Conservation (phyloP, 2,888 invertebrate genomes). For the Agapetus fuscipes region DNA sequence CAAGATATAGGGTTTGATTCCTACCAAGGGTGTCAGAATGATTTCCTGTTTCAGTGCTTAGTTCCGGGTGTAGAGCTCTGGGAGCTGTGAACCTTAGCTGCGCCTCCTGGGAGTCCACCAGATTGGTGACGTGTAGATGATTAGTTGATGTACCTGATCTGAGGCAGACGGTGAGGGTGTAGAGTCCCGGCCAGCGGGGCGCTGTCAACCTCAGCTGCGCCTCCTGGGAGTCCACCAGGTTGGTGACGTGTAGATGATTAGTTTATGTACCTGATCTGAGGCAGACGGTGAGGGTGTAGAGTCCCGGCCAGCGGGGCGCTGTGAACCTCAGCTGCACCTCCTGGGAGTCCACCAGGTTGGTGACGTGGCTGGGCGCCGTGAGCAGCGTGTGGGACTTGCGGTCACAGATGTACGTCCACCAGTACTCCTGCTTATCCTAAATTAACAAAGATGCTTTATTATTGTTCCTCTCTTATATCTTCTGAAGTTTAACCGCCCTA, state of each 20-base stretch:
- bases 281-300: slow-evolving; percentile 87
- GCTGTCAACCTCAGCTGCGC: slow-evolving; percentile 95
- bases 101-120: slow-evolving; percentile 82
- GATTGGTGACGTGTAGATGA: slow-evolving; percentile 87
- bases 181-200: slow-evolving; percentile 86
- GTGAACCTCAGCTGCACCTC: slow-evolving; percentile 94
- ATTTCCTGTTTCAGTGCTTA: too few species aligned
- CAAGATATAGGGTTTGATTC: too few species aligned
- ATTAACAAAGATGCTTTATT: slow-evolving; percentile 7
- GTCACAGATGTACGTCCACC: slow-evolving; percentile 99
- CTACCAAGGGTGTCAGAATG: too few species aligned
- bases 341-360: slow-evolving; percentile 80
- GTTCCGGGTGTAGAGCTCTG: too few species aligned
- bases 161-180: slow-evolving; percentile 86
- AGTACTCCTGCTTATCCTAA: slow-evolving; percentile 91
- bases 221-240: slow-evolving; percentile 81
- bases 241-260: slow-evolving; percentile 89
- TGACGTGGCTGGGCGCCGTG: slow-evolving; percentile 89
- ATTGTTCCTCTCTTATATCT: not conserved
- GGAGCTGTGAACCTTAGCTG: slow-evolving; percentile 97
- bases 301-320: slow-evolving; percentile 88
- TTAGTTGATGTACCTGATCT: slow-evolving; percentile 65
- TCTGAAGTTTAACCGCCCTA: too few species aligned
- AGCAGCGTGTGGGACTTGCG: slow-evolving; percentile 84
- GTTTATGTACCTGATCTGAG: slow-evolving; percentile 68